Conservation (phyloP, 2,888 invertebrate genomes). For the Spilosoma lubricipeda region DNA sequence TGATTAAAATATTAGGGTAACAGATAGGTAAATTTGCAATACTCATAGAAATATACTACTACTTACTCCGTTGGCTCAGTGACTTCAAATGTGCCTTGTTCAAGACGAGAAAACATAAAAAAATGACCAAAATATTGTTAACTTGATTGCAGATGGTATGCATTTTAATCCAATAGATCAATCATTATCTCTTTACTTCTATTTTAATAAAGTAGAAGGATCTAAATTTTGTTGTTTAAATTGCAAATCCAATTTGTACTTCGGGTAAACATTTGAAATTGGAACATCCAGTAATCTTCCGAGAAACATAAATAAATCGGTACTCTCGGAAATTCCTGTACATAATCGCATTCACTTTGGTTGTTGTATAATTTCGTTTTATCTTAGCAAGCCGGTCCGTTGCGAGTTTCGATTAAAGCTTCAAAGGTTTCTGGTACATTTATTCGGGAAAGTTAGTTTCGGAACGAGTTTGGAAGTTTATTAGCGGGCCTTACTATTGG, state of each 20-base stretch:
- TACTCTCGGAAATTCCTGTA: slow-evolving; percentile 35
- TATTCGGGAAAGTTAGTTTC: slow-evolving; percentile 73
- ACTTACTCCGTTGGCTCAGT: too few relatives aligned
- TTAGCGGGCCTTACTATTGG: slow-evolving; percentile 55
- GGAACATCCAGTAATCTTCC: slow-evolving; percentile 26
- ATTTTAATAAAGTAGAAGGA: background rate
- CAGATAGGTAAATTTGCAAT: too few relatives aligned
- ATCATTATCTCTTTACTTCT: background rate
- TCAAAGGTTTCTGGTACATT: slow-evolving; percentile 79
- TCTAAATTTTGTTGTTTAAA: background rate
- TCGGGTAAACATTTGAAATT: slow-evolving; percentile 14
- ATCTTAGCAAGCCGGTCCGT: slow-evolving; percentile 58
- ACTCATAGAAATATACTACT: too few relatives aligned
- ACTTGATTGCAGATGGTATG: too few relatives aligned
- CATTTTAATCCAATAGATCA: background rate
- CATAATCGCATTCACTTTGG: slow-evolving; percentile 58
- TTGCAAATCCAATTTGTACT: background rate
- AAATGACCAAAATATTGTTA: too few relatives aligned
- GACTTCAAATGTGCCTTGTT: too few relatives aligned
- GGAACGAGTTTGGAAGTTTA: slow-evolving; percentile 69
- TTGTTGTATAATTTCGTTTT: slow-evolving; percentile 68
- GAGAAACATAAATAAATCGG: slow-evolving; percentile 40
- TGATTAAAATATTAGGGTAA: too few relatives aligned
- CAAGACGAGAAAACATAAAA: too few relatives aligned
- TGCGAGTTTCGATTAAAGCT: slow-evolving; percentile 73